These are phyloP conservation scores for Menura novaehollandiae DNA, from an alignment of 2,113 vertebrate species.

Conservation along the genomic window DNA sequence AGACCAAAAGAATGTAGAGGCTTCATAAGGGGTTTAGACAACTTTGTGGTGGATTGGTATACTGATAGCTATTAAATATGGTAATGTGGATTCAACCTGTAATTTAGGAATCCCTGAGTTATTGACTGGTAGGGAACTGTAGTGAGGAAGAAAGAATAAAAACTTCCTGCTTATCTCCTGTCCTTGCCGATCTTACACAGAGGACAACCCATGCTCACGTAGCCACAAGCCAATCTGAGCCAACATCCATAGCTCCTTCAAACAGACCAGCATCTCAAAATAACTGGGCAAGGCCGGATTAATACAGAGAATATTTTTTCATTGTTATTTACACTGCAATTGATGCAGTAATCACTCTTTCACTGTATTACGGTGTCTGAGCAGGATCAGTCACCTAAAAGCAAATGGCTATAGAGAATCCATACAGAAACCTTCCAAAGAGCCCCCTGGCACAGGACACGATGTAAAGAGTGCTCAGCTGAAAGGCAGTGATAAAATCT, in stretches of 20 bases:
- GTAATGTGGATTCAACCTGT: neutral
- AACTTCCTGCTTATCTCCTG: neutral
- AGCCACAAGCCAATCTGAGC: neutral
- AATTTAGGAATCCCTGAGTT: neutral
- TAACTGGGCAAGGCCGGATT: neutral
- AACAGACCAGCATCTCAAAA: neutral
- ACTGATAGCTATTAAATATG: neutral
- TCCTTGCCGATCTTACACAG: neutral
- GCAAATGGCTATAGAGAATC: neutral
- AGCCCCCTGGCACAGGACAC: neutral
- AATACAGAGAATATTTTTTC: neutral
- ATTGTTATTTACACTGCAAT: neutral
- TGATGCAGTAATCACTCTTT: neutral
- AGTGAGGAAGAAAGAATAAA: neutral
- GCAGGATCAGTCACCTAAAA: neutral
- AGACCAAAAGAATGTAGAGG: neutral
- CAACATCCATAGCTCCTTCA: neutral
- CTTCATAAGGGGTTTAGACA: neutral
- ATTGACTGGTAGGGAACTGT: neutral
- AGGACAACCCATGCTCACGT: neutral
- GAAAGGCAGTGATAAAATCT: neutral
- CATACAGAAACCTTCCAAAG: neutral
- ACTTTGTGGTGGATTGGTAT: neutral
- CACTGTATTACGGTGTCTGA: accelerated
- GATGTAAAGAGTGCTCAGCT: neutral